Evolutionary conservation across 2,797 vertebrate genomes (phyloP).

Genomic region (Paramormyrops hopkinsi): DNA sequence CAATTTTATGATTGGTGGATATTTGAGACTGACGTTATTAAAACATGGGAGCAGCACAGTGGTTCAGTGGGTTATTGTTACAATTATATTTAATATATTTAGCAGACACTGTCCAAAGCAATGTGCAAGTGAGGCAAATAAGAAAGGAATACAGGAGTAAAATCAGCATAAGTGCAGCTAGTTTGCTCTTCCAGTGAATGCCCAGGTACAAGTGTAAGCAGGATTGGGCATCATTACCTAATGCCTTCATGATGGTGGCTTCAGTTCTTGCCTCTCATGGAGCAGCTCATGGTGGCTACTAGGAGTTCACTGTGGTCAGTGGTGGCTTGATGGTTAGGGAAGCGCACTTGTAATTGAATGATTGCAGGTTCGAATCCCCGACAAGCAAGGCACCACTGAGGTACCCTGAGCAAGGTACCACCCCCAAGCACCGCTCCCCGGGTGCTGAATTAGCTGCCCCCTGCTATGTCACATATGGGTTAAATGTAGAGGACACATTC

Average conservation of each 20-base stretch:
- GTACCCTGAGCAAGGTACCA: too few species aligned
- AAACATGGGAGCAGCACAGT: background rate
- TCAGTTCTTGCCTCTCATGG: background rate
- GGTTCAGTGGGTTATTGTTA: background rate
- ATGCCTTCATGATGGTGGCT: background rate
- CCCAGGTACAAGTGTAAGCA: background rate
- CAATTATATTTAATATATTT: background rate
- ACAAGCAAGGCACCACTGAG: too few species aligned
- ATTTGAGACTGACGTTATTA: background rate
- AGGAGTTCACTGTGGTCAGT: too few species aligned
- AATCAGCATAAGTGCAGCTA: background rate
- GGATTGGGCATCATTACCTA: background rate
- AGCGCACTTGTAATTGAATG: too few species aligned
- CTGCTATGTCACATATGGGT: too few species aligned
- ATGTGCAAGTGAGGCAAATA: background rate
- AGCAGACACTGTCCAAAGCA: background rate
- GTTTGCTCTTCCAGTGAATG: background rate
- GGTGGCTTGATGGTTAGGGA: too few species aligned
- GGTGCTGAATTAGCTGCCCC: too few species aligned
- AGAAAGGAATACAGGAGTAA: background rate
- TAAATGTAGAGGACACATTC: too few species aligned
- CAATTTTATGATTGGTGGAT: background rate
- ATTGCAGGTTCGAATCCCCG: too few species aligned
- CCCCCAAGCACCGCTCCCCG: too few species aligned
- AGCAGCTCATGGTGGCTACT: background rate